These are phyloP conservation scores for Rhingia campestris DNA, from an alignment of 2,888 invertebrate species.

Conservation along the genomic window DNA sequence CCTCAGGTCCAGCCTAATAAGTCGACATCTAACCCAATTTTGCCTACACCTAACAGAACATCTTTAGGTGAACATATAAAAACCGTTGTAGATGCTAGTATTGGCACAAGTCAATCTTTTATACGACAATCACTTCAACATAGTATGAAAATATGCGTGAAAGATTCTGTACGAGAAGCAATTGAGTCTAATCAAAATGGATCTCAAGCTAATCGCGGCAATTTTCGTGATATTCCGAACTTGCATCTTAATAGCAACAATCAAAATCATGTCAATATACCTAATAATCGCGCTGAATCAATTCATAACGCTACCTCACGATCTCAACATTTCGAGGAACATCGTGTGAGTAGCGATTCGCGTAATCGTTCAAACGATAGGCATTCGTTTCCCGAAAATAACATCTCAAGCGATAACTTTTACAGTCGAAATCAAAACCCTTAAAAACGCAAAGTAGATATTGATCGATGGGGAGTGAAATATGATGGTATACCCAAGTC, in stretches of 20 bases:
- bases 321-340: too few species aligned
- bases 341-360: too few species aligned
- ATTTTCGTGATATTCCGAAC: too few species aligned
- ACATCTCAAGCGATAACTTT: too few species aligned
- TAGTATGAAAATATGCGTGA: slow-evolving; percentile 2
- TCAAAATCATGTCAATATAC: neutral
- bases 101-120: slow-evolving; percentile 5
- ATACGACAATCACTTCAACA: neutral
- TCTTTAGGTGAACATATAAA: slow-evolving; percentile 3
- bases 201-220: too few species aligned
- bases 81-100: neutral
- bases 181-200: neutral
- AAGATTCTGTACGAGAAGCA: slow-evolving; percentile 1
- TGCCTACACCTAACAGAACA: neutral
- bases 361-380: too few species aligned
- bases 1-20: neutral
- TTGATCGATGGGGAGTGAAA: slow-evolving; percentile 25
- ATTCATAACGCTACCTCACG: too few species aligned
- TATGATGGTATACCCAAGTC: slow-evolving; percentile 21
- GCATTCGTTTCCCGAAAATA: too few species aligned
- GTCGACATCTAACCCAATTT: neutral
- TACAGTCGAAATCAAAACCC: too few species aligned
- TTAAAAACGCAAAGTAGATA: neutral
- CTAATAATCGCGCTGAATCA: too few species aligned
- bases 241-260: neutral